A percentile compares a stretch with the other conserved stretches of the same genome.
Evolutionary conservation across 92 coral and sea anemone genomes (phyloP).

Genomic region (Hydrozoanthus gracilis): DNA sequence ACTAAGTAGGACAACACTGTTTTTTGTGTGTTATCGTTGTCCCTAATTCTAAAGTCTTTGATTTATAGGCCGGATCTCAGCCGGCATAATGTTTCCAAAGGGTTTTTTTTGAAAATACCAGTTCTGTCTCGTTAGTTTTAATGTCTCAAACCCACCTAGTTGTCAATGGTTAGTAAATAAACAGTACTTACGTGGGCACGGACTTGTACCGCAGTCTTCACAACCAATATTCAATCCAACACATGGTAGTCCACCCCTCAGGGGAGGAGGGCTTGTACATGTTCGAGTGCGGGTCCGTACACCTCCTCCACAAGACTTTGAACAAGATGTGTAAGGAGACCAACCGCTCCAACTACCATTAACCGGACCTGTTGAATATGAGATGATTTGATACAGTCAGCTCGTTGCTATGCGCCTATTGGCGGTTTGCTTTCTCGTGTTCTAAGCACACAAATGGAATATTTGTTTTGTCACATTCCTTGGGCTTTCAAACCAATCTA

Average conservation of each 20-base stretch:
- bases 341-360: conserved; percentile 23
- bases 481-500: too few species aligned
- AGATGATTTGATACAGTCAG: too few species aligned
- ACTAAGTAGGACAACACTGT: too few species aligned
- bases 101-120: neutral
- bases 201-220: neutral
- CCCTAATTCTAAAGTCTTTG: too few species aligned
- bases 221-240: neutral
- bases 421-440: too few species aligned
- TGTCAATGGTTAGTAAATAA: neutral
- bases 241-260: conserved; percentile 18
- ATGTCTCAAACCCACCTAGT: neutral
- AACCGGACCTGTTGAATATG: neutral
- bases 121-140: too few species aligned
- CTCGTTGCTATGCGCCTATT: too few species aligned
- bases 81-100: too few species aligned
- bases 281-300: conserved; percentile 15
- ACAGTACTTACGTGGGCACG: neutral
- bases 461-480: too few species aligned
- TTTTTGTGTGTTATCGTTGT: too few species aligned
- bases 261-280: conserved; percentile 24
- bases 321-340: neutral
- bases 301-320: conserved; percentile 3
- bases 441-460: too few species aligned
- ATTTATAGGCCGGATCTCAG: too few species aligned